Percentiles rank a stretch among this genome's conserved stretches.
phyloP scores from a whole-genome alignment of 2,888 invertebrate genomes.

The Drosophila pseudotalamancana region DNA sequence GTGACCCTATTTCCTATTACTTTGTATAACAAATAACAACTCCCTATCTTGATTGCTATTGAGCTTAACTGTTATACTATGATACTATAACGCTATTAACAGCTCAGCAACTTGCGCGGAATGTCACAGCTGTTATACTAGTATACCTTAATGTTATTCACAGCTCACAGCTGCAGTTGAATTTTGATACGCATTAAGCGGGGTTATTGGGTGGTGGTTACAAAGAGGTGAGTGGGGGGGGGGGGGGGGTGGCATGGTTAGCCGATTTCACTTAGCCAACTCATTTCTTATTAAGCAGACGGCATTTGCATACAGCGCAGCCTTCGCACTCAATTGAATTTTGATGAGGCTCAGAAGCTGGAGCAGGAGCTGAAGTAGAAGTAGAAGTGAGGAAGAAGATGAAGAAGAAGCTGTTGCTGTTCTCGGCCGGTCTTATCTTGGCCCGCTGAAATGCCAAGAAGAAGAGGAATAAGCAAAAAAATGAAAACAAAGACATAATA shows the following conservation, averaged over 20 bases:
- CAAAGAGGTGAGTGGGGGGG: background rate
- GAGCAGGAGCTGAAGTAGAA: background rate
- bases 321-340: conserved; percentile 52
- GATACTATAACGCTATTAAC: too few species aligned
- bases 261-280: conserved; percentile 40
- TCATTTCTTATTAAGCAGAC: conserved; percentile 31
- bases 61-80: too few species aligned
- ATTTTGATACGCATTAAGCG: conserved; percentile 3
- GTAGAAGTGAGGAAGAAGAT: too few species aligned
- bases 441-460: conserved; percentile 49
- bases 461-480: conserved; percentile 6
- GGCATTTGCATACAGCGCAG: conserved; percentile 52
- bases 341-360: conserved; percentile 38
- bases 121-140: conserved; percentile 7
- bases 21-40: too few species aligned
- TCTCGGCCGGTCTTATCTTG: conserved; percentile 45
- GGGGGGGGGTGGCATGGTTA: conserved; percentile 3
- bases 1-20: too few species aligned
- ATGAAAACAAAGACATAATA: conserved; percentile 9
- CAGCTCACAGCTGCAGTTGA: conserved; percentile 20
- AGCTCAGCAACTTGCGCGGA: background rate
- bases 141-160: conserved; percentile 11
- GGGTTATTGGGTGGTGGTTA: background rate
- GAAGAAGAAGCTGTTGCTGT: too few species aligned
- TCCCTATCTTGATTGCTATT: too few species aligned